phyloP scores from a whole-genome alignment of 2,888 invertebrate species.

The Drosophila paracracens region DNA sequence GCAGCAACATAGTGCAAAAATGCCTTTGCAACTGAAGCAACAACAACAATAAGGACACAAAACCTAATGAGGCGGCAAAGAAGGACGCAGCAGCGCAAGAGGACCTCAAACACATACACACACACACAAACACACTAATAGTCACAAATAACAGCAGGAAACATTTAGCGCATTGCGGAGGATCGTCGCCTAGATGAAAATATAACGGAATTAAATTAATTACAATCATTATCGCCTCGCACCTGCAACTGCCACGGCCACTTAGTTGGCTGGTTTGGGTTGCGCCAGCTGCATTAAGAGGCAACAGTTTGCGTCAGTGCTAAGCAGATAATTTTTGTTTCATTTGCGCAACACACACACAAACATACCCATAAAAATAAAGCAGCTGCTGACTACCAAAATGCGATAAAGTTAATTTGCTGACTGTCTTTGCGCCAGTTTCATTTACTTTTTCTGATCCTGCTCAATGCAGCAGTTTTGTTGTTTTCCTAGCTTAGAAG shows the following conservation, averaged over 20 bases:
- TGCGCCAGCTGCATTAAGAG: conserved; percentile 40
- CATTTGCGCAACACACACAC: conserved; percentile 50
- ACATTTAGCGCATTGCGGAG: conserved; percentile 83
- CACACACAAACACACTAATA: conserved; percentile 15
- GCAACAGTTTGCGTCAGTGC: conserved; percentile 46
- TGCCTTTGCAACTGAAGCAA: conserved; percentile 28
- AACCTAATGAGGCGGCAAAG: conserved; percentile 67
- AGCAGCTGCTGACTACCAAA: conserved; percentile 39
- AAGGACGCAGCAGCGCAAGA: conserved; percentile 8
- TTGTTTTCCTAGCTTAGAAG: background rate
- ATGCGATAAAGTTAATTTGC: conserved; percentile 70
- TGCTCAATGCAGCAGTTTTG: conserved; percentile 17
- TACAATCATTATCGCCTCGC: conserved; percentile 80
- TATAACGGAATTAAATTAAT: conserved; percentile 84
- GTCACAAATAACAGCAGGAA: conserved; percentile 63
- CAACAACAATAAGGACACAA: conserved; percentile 47
- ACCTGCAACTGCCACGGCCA: conserved; percentile 65
- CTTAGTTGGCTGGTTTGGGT: conserved; percentile 3
- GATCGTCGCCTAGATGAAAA: conserved; percentile 77
- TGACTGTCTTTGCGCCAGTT: conserved; percentile 39
- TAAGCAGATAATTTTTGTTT: conserved; percentile 72
- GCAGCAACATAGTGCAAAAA: conserved; percentile 37
- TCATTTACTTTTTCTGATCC: conserved; percentile 31
- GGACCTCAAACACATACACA: conserved; percentile 22
- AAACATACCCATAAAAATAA: conserved; percentile 20